Conservation (phyloP, 2,888 invertebrate genomes). For the Mythimna vitellina region DNA sequence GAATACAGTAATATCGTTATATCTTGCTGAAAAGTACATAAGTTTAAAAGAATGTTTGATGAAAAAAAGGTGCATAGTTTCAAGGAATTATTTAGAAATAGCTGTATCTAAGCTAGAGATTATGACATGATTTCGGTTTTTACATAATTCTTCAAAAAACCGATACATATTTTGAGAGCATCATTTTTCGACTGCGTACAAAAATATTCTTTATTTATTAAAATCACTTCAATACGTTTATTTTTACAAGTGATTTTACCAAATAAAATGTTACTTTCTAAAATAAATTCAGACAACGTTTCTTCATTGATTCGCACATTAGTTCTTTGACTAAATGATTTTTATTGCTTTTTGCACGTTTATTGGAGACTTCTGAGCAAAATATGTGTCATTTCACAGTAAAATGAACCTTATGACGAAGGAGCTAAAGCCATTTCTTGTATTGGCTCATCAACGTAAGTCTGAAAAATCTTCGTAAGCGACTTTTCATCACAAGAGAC, state of each 20-base stretch:
- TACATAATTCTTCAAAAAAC: constrained; percentile 30
- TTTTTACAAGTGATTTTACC: constrained; percentile 35
- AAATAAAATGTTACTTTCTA: constrained; percentile 41
- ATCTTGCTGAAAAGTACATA: neutral
- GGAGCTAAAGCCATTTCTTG: neutral
- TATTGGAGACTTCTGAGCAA: constrained; percentile 64
- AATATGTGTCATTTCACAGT: constrained; percentile 31
- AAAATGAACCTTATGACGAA: constrained; percentile 35
- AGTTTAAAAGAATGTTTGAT: constrained; percentile 9
- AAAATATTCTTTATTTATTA: constrained; percentile 54
- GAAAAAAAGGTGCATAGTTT: constrained; percentile 36
- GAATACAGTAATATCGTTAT: constrained; percentile 1
- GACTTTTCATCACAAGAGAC: neutral
- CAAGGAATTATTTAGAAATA: constrained; percentile 21
- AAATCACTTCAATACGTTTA: constrained; percentile 29
- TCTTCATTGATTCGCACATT: constrained; percentile 28
- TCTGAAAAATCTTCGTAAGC: neutral
- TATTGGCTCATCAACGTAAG: neutral
- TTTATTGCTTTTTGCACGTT: constrained; percentile 63
- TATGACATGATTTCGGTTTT: constrained; percentile 22
- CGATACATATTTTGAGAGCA: constrained; percentile 41
- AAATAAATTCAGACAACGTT: constrained; percentile 16
- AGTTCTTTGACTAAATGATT: constrained; percentile 28
- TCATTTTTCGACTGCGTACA: constrained; percentile 44
- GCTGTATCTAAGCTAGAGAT: constrained; percentile 39